phyloP scores from a whole-genome alignment of 30 jellyfish, hydroid and myxozoan genomes.

The Sanderia malayensis region DNA sequence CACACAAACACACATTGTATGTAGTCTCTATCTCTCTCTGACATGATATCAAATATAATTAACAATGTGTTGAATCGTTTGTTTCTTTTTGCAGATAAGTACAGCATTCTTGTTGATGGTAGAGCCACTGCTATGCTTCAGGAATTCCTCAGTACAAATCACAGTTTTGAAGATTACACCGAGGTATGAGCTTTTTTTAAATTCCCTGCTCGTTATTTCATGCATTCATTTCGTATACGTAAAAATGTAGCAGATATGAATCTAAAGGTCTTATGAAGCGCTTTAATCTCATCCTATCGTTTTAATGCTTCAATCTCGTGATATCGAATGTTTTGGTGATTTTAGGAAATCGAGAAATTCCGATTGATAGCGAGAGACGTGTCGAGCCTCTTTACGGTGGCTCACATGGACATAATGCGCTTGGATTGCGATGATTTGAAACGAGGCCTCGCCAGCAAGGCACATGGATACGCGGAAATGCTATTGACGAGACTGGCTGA shows the following conservation, averaged over 20 bases:
- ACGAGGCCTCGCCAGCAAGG: slow-evolving; percentile 83
- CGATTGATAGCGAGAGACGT: slow-evolving; percentile 64
- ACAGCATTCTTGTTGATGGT: slow-evolving; percentile 74
- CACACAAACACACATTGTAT: too few relatives aligned
- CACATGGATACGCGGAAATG: slow-evolving; percentile 88
- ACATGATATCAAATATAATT: too few relatives aligned
- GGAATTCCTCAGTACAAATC: slow-evolving; percentile 67
- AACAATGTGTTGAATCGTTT: too few relatives aligned
- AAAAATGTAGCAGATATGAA: too few relatives aligned
- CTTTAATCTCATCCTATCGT: too few relatives aligned
- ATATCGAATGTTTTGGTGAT: too few relatives aligned
- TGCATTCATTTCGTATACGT: too few relatives aligned
- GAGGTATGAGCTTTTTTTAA: slow-evolving; percentile 29
- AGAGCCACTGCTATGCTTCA: slow-evolving; percentile 42
- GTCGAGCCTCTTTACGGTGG: slow-evolving; percentile 73
- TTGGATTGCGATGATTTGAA: slow-evolving; percentile 92
- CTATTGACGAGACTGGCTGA: slow-evolving; percentile 71
- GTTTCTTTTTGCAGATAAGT: slow-evolving; percentile 44
- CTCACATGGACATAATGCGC: slow-evolving; percentile 79
- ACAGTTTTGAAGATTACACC: slow-evolving; percentile 81
- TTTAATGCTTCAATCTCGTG: too few relatives aligned
- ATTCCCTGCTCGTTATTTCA: background rate
- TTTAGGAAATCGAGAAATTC: slow-evolving; percentile 78
- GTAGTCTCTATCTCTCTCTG: too few relatives aligned
- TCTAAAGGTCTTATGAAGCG: too few relatives aligned